Conservation (phyloP, 2,888 invertebrate genomes). For the Poecilobothrus nobilitatus region DNA sequence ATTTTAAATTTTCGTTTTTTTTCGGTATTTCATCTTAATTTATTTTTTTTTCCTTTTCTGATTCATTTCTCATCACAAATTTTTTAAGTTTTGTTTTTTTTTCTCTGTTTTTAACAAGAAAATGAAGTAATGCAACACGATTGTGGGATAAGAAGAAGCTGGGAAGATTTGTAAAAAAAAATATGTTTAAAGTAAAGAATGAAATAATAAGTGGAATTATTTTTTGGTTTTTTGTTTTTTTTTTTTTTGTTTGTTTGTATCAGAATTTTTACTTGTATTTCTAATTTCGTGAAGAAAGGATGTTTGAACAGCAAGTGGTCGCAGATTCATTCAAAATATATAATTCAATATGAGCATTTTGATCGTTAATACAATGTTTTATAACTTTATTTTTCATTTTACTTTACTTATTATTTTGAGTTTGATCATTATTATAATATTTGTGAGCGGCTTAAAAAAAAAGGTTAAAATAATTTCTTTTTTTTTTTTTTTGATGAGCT, state of each 20-base stretch:
- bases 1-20: background rate
- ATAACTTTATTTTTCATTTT: background rate
- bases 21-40: background rate
- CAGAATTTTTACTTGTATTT: no score
- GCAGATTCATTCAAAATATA: background rate
- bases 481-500: no score
- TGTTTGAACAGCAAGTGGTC: slow-evolving; percentile 2
- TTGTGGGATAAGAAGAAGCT: slow-evolving; percentile 3
- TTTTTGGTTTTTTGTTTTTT: no score
- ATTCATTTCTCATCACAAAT: no score
- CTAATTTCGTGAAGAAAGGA: background rate
- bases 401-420: no score
- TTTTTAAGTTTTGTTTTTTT: background rate
- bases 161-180: background rate
- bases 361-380: background rate
- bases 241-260: no score
- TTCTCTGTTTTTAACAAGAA: background rate
- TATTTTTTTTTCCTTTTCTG: no score
- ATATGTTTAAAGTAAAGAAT: background rate
- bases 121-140: background rate
- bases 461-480: background rate
- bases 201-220: background rate
- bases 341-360: background rate
- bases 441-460: background rate
- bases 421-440: no score